Evolutionary conservation across 2,113 vertebrate species (phyloP), one percentile per base, ranked within the genome.

Genomic region (Petaurus breviceps): DNA sequence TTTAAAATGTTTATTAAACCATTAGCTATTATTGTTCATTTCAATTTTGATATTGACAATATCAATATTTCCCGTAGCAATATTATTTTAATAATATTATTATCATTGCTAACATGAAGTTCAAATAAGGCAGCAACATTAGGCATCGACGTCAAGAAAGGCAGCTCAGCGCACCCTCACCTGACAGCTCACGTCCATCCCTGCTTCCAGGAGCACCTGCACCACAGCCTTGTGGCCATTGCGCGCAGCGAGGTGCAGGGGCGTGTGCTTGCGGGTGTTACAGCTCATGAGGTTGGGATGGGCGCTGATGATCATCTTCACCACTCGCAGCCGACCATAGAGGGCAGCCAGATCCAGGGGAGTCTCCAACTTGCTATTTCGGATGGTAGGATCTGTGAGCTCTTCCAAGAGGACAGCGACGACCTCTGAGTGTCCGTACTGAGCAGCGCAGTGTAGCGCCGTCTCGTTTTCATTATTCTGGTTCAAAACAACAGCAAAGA

Each of bases 401-500:
- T 99, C 99, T 97, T 99, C 99, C 5, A 99, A 99, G 92, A 99
- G 98, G 96, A 99, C 99, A 8, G 99, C 99, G 51, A 99, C 99
- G 90, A 99, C 99, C 95, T 99, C 99, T 0, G 99, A 99, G 98
- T 99, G 99, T 95, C 99, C 99, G 0, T 99, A 99, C 53, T 99
- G 99, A 84, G 99, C 99, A 0, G 99, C 99, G 94, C 99, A 99
- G 97, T 99, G 99, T 19, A 99, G 98, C 0, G 99, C 99, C 0
- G 99, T 99, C 98, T 99, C 99, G 84, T 99, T 99, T 98, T 99
- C 99, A 51, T 99, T 99, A 98, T 99, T 99, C 99, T 99, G 98
- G 97, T 97, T 68, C 96, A 98, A 91, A 95, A 68, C 95, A 96
- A 94, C 8, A 92, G 47, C 68, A 95, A 51, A 95, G 47, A 31